A percentile compares a stretch with the other conserved stretches of the same genome.
These are phyloP conservation scores for Artemia franciscana DNA, from an alignment of 1,140 invertebrate genomes.

Conservation along the genomic window DNA sequence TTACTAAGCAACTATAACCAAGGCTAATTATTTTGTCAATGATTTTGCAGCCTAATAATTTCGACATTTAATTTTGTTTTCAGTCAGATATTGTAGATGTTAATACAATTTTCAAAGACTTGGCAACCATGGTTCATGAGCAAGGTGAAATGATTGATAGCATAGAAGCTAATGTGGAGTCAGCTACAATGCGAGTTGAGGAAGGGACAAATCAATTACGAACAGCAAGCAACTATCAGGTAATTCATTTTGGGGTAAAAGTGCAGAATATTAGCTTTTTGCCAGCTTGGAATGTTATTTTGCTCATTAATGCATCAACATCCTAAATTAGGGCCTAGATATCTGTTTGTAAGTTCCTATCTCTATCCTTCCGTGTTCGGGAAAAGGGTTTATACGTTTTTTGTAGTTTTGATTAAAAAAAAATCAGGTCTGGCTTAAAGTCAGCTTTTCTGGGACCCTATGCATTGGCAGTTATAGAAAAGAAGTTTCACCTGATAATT, in stretches of 20 bases:
- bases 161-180: slow-evolving; percentile 86
- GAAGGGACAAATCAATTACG: slow-evolving; percentile 52
- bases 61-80: background rate
- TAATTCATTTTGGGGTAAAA: no score
- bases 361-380: background rate
- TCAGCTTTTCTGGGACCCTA: no score
- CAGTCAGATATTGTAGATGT: slow-evolving; percentile 17
- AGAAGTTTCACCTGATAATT: no score
- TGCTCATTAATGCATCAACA: background rate
- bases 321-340: background rate
- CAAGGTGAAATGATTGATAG: slow-evolving; percentile 91
- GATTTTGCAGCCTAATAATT: no score
- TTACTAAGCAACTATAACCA: no score
- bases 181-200: slow-evolving; percentile 59
- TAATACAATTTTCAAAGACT: slow-evolving; percentile 48
- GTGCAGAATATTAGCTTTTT: background rate
- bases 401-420: background rate
- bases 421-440: background rate
- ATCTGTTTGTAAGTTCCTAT: no score
- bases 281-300: background rate
- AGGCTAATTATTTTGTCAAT: no score
- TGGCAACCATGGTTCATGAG: slow-evolving; percentile 84
- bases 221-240: slow-evolving; percentile 56
- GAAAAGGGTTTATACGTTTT: background rate
- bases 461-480: no score